Evolutionary conservation across 2,797 vertebrate genomes (phyloP), one percentile per base, ranked within the genome.

Genomic region (Nasua narica): DNA sequence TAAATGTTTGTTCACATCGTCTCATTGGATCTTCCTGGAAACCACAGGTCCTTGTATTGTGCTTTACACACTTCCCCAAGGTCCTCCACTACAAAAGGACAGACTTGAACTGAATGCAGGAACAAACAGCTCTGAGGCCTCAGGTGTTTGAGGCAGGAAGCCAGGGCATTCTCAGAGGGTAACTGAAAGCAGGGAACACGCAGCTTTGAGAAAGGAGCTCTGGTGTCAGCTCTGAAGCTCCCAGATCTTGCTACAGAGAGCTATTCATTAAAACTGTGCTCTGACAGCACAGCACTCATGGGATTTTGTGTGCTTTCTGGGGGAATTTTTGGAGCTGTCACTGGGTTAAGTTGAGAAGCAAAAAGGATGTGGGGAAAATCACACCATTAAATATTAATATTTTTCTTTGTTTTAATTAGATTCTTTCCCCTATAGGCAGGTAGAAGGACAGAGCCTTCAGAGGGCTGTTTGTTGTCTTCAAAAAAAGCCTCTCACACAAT

Each of bases 381-480:
- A 54, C 37, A 89, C 74, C 58, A 91, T 97, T 96, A 94, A 97
- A 91, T 96, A 96, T 93, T 93, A 97, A 96, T 96, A 91, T 96
- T 91, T 92, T 97, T 98, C 98, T 97, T 96, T 97, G 88, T 96
- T 98, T 98, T 98, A 98, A 99, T 98, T 97, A 98, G 96, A 97
- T 96, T 90, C 35, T 62, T 72, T 86, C 70, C 96, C 94, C 96
- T 82, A 32, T 92, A 95, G 94, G 98, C 98, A 98, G 97, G 96
- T 97, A 94, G 96, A 98, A 98, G 97, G 98, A 97, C 95, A 96
- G 65, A 97, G 95, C 96, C 97, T 97, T 97, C 97, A 95, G 97
- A 98, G 97, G 93, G 83, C 96, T 97, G 96, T 97, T 96, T 98
- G 95, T 96, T 97, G 97, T 97, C 95, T 97, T 94, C 25, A 35